Evolutionary conservation across 1,140 invertebrate species (phyloP).

Genomic region (Adelges cooleyi): DNA sequence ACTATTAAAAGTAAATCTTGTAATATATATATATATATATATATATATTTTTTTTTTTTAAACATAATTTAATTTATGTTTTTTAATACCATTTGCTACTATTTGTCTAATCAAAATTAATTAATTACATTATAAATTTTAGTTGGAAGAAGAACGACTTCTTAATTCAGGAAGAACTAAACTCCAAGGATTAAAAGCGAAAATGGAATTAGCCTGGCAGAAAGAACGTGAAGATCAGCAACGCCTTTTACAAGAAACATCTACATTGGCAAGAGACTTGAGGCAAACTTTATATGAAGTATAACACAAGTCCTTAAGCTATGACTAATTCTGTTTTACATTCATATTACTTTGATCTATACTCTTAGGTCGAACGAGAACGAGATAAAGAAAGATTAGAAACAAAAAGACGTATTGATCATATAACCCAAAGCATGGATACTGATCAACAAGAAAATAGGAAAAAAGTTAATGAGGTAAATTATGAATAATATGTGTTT

Average conservation of each 20-base stretch:
- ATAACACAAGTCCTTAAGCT: conserved; percentile 16
- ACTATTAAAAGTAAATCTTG: too few species aligned
- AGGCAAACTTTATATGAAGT: conserved; percentile 76
- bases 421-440: conserved; percentile 68
- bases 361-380: conserved; percentile 63
- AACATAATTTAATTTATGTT: not conserved
- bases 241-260: conserved; percentile 76
- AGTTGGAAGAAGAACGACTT: conserved; percentile 71
- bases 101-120: not conserved
- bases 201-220: conserved; percentile 89
- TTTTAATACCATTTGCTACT: not conserved
- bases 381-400: conserved; percentile 78
- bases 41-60: not conserved
- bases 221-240: conserved; percentile 90
- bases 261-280: conserved; percentile 77
- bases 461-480: conserved; percentile 60
- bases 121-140: conserved; percentile 33
- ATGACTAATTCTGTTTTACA: not conserved
- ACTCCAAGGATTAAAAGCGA: conserved; percentile 70
- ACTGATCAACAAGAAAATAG: conserved; percentile 81
- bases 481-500: too few species aligned
- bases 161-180: conserved; percentile 67
- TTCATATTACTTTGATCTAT: conserved; percentile 21
- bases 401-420: conserved; percentile 70
- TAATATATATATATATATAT: too few species aligned